Evolutionary conservation across 1,140 invertebrate species (phyloP).

Genomic region (Ridgeia piscesae): DNA sequence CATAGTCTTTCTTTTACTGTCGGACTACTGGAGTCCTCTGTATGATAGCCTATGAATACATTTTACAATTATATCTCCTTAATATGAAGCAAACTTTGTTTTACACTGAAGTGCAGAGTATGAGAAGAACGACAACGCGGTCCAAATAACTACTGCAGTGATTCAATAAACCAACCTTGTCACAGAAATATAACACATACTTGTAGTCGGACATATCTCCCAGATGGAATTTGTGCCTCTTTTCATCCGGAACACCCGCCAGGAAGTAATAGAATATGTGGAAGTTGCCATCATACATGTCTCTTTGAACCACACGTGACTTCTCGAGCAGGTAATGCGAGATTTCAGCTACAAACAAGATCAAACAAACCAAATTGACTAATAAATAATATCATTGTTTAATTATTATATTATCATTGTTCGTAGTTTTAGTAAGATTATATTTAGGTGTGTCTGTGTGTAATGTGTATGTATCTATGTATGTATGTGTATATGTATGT

Average conservation of each 20-base stretch:
- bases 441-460: neutral
- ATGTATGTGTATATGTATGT: no score
- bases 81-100: neutral
- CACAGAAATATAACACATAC: conserved; percentile 29
- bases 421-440: neutral
- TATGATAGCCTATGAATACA: no score
- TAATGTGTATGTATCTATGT: no score
- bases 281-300: conserved; percentile 66
- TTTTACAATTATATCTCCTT: neutral
- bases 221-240: conserved; percentile 38
- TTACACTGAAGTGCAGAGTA: neutral
- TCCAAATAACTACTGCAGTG: neutral
- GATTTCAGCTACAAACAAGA: conserved; percentile 61
- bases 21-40: no score
- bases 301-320: conserved; percentile 78
- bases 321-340: conserved; percentile 82
- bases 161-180: neutral
- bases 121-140: neutral
- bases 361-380: no score
- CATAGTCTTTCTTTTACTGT: no score
- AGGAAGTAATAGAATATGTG: conserved; percentile 57
- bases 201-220: conserved; percentile 42
- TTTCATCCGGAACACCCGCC: conserved; percentile 42
- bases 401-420: neutral
- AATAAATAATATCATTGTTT: neutral